phyloP scores from a whole-genome alignment of 2,797 vertebrate species.

The Iguana delicatissima region DNA sequence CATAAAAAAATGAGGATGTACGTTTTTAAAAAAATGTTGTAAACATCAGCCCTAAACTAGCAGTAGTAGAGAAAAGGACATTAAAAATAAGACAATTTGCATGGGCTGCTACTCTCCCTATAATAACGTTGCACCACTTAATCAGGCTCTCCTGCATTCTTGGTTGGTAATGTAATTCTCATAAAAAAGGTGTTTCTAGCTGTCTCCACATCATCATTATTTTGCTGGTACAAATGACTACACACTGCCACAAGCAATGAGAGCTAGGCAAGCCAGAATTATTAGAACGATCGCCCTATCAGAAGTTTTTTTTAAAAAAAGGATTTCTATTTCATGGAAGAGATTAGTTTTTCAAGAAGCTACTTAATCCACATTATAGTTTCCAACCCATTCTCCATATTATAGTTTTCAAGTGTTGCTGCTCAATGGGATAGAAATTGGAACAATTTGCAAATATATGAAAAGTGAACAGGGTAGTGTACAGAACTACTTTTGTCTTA shows the following conservation, averaged over 20 bases:
- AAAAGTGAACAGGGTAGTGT: conserved; percentile 11
- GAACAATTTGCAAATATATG: conserved; percentile 45
- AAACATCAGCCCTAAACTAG: background rate
- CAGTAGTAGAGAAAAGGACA: background rate
- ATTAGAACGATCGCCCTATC: rapidly evolving
- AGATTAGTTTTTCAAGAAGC: background rate
- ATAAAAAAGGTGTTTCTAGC: conserved; percentile 60
- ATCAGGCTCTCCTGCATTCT: conserved; percentile 70
- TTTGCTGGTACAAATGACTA: conserved; percentile 53
- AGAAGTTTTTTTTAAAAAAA: rapidly evolving
- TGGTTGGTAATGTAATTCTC: conserved; percentile 62
- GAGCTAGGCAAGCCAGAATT: conserved; percentile 50
- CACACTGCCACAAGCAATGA: conserved; percentile 16
- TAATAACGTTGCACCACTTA: conserved; percentile 52
- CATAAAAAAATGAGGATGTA: conserved; percentile 3
- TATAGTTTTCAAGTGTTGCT: background rate
- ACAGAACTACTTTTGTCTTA: background rate
- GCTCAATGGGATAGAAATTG: background rate
- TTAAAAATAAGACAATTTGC: conserved; percentile 17
- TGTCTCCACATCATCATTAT: conserved; percentile 48
- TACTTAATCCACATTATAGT: conserved; percentile 2
- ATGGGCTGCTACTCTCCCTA: conserved; percentile 52
- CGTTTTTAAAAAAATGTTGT: background rate
- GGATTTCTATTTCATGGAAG: background rate
- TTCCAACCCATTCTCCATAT: background rate